A percentile compares a stretch with the other conserved stretches of the same genome.
Evolutionary conservation across 1,140 invertebrate species (phyloP).

Genomic region (Brachionus calyciflorus): DNA sequence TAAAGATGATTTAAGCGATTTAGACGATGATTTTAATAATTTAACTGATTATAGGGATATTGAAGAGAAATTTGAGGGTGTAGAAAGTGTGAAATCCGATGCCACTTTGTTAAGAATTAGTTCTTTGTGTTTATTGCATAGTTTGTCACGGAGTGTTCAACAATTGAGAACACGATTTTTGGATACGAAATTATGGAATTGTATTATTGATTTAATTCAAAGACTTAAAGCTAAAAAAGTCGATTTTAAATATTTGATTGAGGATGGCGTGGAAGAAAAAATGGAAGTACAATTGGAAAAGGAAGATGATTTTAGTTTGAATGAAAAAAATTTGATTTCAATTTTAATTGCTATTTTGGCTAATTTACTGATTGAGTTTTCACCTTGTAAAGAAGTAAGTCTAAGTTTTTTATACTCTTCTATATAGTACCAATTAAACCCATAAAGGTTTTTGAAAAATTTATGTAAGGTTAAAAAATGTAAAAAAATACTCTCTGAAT

Average conservation of each 20-base stretch:
- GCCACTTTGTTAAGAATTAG: slow-evolving; percentile 29
- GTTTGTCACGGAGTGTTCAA: slow-evolving; percentile 40
- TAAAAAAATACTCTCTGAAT: too few species aligned
- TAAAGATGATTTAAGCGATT: neutral
- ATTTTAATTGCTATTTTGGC: slow-evolving; percentile 35
- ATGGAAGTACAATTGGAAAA: neutral
- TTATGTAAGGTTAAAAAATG: too few species aligned
- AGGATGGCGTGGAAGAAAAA: neutral
- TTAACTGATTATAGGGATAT: slow-evolving; percentile 1
- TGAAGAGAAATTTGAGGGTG: neutral
- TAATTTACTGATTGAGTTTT: slow-evolving; percentile 44
- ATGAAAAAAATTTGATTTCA: slow-evolving; percentile 38
- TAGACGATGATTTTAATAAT: neutral
- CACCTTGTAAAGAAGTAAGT: slow-evolving; percentile 38
- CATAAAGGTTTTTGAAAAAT: too few species aligned
- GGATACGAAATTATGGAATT: slow-evolving; percentile 23
- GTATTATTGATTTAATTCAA: slow-evolving; percentile 21
- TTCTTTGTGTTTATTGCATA: slow-evolving; percentile 36
- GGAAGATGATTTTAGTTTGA: slow-evolving; percentile 37
- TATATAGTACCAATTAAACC: too few species aligned
- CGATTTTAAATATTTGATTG: neutral
- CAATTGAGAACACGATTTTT: slow-evolving; percentile 40
- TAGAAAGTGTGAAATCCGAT: neutral
- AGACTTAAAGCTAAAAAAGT: slow-evolving; percentile 25
- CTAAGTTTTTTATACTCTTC: too few species aligned